These are phyloP conservation scores for Triplophysa dalaica DNA, from an alignment of 2,113 vertebrate genomes.

Conservation along the genomic window DNA sequence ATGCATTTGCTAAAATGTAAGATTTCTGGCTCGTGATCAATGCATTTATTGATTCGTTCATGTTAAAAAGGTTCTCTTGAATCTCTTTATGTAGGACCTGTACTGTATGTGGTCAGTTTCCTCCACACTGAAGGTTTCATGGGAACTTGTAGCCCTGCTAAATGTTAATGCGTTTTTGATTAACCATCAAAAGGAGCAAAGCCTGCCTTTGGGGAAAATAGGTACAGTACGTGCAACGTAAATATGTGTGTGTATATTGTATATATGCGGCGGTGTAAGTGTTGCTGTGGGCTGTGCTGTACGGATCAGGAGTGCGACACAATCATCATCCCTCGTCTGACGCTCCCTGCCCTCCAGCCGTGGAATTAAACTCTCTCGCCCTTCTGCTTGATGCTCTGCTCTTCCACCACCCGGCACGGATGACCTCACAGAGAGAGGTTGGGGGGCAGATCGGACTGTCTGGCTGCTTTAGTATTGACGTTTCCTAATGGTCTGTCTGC, in stretches of 20 bases:
- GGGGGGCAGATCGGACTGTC: background rate
- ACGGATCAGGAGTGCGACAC: background rate
- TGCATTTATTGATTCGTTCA: background rate
- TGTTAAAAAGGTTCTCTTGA: no score
- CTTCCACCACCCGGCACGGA: background rate
- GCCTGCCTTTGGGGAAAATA: no score
- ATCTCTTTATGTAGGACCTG: no score
- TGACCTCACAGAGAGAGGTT: background rate
- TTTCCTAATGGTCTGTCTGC: conserved; percentile 37
- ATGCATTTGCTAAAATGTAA: background rate
- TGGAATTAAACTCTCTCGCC: background rate
- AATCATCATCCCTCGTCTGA: background rate
- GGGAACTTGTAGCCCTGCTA: no score
- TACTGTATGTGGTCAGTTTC: no score
- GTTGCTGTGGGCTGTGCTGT: background rate
- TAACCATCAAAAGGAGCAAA: background rate
- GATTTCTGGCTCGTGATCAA: background rate
- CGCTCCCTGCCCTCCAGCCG: background rate
- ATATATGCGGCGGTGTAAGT: background rate
- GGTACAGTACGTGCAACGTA: background rate
- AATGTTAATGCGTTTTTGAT: background rate
- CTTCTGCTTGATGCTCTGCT: background rate
- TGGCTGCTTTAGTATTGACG: conserved; percentile 30
- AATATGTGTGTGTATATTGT: background rate
- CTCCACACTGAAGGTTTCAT: no score